Percentiles rank a stretch among this genome's conserved stretches.
Conservation (phyloP, 2,888 invertebrate species). For the Limnephilus auricula region DNA sequence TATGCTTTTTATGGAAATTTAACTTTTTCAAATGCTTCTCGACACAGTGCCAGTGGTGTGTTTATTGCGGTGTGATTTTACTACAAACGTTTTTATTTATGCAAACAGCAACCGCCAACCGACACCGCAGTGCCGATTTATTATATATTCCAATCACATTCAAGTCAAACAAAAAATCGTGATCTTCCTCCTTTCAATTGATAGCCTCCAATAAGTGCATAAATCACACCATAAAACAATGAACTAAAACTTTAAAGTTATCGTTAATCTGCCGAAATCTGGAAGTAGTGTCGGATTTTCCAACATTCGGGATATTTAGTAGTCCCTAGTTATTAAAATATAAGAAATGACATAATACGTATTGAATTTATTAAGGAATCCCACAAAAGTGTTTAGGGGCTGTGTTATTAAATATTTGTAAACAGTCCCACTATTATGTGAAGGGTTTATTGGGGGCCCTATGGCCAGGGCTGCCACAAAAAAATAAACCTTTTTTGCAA, state of each 20-base stretch:
- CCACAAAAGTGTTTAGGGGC: constrained; percentile 47
- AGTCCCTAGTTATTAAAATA: constrained; percentile 2
- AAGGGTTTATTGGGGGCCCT: constrained; percentile 34
- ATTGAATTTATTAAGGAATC: constrained; percentile 52
- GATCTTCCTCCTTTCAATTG: background rate
- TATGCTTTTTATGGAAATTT: too few relatives aligned
- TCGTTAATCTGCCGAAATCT: constrained; percentile 17
- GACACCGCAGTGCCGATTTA: background rate
- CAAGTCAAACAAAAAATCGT: background rate
- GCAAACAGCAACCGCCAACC: background rate
- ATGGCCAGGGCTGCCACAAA: background rate
- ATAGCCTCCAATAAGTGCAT: background rate
- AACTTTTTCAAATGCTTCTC: background rate
- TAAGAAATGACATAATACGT: constrained; percentile 43
- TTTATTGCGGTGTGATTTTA: background rate
- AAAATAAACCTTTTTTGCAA: background rate
- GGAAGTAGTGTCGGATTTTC: constrained; percentile 22
- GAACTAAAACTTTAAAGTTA: constrained; percentile 31
- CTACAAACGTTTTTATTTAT: background rate
- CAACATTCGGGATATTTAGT: constrained; percentile 37
- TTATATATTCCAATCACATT: background rate
- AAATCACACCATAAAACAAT: constrained; percentile 27
- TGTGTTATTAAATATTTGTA: constrained; percentile 50
- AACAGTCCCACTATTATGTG: constrained; percentile 37
- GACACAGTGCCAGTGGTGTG: background rate